Base-by-base conservation (phyloP, 2,797 vertebrate species). In the Crocidura indochinensis region DNA sequence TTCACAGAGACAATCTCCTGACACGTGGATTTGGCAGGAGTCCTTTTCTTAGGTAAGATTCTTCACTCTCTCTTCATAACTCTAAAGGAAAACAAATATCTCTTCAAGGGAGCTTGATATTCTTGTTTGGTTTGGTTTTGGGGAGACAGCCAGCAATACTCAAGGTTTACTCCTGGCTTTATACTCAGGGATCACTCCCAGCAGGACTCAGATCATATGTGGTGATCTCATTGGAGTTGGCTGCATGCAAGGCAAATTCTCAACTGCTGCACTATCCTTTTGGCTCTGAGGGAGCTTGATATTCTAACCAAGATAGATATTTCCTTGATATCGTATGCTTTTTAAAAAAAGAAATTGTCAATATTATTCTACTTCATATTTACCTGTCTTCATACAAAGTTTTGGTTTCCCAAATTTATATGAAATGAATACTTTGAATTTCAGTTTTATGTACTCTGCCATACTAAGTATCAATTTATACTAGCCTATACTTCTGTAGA, bases 341-440 rank as follows among this genome's bases (percentile, higher is more conserved):
- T n/a, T n/a, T n/a, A n/a, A n/a, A n/a, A n/a, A n/a, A n/a, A n/a
- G n/a, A n/a, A n/a, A n/a, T n/a, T n/a, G 17, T 44, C n/a, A 77
- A 38, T 12, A 80, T 9, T 26, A 80, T 82, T 93, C 38, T 62
- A 83, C 31, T 80, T 44, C 47, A 65, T 65, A 75, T 31, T 72
- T 29, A 64, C 46, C 19, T 46, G 4, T 84, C 82, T 76, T 82
- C 77, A 81, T 69, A 26, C 24, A 56, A 83, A 91, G 49, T 20
- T 84, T 8, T 11, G 31, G 47, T 60, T 80, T 92, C 87, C 84
- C 72, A 64, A 94, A 91, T 80, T 73, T 56, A 31, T 17, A 46
- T 12, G 46, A 56, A 73, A 68, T 9, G 19, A 72, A 64, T n/a
- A 44, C 56, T n/a, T 87, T 31, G 56, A 84, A 49, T n/a, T 29